Evolutionary conservation across 2,888 invertebrate species (phyloP), one percentile per base, ranked within the genome.

Genomic region (Dasysyrphus tricinctus): DNA sequence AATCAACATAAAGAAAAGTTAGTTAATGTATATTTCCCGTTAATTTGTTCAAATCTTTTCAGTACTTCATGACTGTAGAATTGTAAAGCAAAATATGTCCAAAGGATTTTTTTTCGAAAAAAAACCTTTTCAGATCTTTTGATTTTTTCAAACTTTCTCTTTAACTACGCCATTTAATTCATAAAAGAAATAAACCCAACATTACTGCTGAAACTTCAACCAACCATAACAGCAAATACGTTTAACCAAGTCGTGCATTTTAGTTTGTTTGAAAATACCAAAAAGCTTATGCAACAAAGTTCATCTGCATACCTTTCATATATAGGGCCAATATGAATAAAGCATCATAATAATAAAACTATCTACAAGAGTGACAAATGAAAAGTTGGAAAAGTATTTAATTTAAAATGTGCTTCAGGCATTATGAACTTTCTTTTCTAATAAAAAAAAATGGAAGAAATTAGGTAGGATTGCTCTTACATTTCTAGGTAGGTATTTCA

Each of bases 321-420:
- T 37, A 59, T n/a, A n/a, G n/a, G n/a, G n/a, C n/a, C n/a, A n/a
- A n/a, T 34, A 32, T 19, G 19, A 67, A 49, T 32, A 49, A 19
- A 8, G 4, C 3, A 19, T 67, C 34, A 56, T 37, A 12, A 14
- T 16, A 56, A 29, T 32, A 16, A 0, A n/a, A 32, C 32, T 44
- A 42, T 8, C n/a, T 19, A 16, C n/a, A 61, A 37, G 8, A 49
- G n/a, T 37, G 37, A 49, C 37, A 61, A 61, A 74, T 34, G 61
- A 44, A 59, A 47, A 61, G 29, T 37, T 74, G n/a, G 16, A 39
- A 61, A 49, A 47, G 24, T 54, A 37, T 54, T 54, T 54, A 54
- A 54, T 67, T 24, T 29, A 34, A 24, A 54, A 39, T 39, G 9
- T 37, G 54, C 39, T 69, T 3, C 7, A 39, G 29, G 69, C 54